A percentile compares a stretch with the other conserved stretches of the same genome.
Evolutionary conservation across 2,888 invertebrate genomes (phyloP).

Genomic region (Osmoderma eremita): DNA sequence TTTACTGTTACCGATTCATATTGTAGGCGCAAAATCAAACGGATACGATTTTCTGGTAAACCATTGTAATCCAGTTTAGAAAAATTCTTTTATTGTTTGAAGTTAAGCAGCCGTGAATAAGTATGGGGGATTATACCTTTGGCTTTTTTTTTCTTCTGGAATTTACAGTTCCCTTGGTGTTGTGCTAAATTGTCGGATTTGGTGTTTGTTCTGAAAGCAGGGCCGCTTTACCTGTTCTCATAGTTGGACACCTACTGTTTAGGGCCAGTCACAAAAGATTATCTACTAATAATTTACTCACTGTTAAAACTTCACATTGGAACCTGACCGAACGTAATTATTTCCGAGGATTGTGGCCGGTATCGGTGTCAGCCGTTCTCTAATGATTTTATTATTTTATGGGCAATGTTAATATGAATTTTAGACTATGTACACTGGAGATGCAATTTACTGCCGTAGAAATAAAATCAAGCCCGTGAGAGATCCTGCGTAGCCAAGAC

Average conservation of each 20-base stretch:
- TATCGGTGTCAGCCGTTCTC: slow-evolving; percentile 8
- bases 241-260: slow-evolving; percentile 42
- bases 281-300: slow-evolving; percentile 39
- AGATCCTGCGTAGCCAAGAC: slow-evolving; percentile 12
- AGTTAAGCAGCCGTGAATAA: slow-evolving; percentile 34
- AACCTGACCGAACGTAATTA: slow-evolving; percentile 30
- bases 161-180: slow-evolving; percentile 34
- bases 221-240: slow-evolving; percentile 40
- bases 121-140: slow-evolving; percentile 22
- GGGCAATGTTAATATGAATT: slow-evolving; percentile 27
- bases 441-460: slow-evolving; percentile 26
- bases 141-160: slow-evolving; percentile 33
- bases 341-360: slow-evolving; percentile 9
- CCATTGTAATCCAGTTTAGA: background rate
- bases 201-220: slow-evolving; percentile 33
- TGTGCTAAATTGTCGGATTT: slow-evolving; percentile 35
- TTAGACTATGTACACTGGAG: slow-evolving; percentile 27
- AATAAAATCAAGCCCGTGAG: slow-evolving; percentile 21
- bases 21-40: too few species aligned
- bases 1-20: too few species aligned
- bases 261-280: slow-evolving; percentile 40
- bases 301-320: slow-evolving; percentile 31
- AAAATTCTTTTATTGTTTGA: slow-evolving; percentile 6
- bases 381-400: slow-evolving; percentile 37
- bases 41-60: background rate